Percentiles rank a stretch among this genome's conserved stretches.
phyloP scores from a whole-genome alignment of 2,888 invertebrate genomes.

The Serrognathus titanus region DNA sequence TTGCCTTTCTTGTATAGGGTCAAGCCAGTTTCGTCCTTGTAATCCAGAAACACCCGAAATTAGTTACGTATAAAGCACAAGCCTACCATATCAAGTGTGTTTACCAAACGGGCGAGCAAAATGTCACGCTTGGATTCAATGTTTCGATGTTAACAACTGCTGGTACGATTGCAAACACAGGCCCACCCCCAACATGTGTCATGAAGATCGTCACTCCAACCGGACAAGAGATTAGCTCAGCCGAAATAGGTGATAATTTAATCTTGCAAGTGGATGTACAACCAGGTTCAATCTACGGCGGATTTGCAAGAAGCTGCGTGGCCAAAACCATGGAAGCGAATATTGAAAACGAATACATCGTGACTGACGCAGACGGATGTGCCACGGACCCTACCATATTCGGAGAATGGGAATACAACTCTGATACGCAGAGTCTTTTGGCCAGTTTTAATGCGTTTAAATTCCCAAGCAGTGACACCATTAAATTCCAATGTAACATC shows the following conservation, averaged over 20 bases:
- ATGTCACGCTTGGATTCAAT: conserved; percentile 88
- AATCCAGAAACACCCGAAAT: conserved; percentile 93
- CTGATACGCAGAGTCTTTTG: conserved; percentile 77
- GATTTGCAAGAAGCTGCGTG: conserved; percentile 88
- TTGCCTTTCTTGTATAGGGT: conserved; percentile 55
- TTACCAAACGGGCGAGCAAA: conserved; percentile 91
- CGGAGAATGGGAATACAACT: conserved; percentile 89
- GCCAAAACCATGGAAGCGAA: conserved; percentile 89
- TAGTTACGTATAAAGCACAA: conserved; percentile 91
- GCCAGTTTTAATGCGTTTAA: conserved; percentile 93
- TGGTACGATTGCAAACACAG: conserved; percentile 92
- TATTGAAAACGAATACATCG: conserved; percentile 85
- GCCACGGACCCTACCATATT: conserved; percentile 90
- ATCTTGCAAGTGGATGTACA: conserved; percentile 44
- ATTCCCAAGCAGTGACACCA: conserved; percentile 91
- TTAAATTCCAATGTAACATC: conserved; percentile 93
- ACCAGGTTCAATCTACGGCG: conserved; percentile 76
- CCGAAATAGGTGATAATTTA: conserved; percentile 70
- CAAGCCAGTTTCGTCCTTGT: conserved; percentile 91
- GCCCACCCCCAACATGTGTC: conserved; percentile 87
- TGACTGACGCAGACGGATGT: conserved; percentile 91
- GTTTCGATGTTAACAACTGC: conserved; percentile 94
- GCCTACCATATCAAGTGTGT: conserved; percentile 96
- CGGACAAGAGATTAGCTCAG: conserved; percentile 85
- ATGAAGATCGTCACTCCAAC: conserved; percentile 88